These are phyloP conservation scores for Ivindomyrus marchei DNA, from an alignment of 2,113 vertebrate genomes.

Conservation along the genomic window DNA sequence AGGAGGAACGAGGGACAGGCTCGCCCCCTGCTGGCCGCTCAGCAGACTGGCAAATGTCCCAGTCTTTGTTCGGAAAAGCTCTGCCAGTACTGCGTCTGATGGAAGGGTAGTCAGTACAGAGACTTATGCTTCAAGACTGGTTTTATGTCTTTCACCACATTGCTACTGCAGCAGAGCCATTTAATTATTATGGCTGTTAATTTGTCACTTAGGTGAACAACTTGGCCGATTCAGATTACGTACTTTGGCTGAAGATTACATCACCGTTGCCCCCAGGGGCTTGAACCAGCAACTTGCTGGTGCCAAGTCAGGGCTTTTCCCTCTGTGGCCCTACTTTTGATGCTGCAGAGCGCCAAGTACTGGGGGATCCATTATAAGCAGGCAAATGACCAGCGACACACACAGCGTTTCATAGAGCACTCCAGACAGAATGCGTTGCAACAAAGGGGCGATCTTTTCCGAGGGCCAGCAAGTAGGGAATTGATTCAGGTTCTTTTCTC, in stretches of 20 bases:
- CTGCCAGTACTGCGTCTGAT: background rate
- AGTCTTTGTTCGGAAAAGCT: background rate
- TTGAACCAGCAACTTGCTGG: background rate
- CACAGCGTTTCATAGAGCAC: background rate
- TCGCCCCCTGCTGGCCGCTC: background rate
- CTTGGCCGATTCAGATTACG: background rate
- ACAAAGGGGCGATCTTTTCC: background rate
- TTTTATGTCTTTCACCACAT: background rate
- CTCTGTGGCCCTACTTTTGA: background rate
- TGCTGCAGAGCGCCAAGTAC: background rate
- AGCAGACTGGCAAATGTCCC: background rate
- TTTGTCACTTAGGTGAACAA: background rate
- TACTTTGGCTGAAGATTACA: background rate
- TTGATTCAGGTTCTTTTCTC: conserved; percentile 2
- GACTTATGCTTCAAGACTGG: background rate
- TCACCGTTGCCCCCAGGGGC: background rate
- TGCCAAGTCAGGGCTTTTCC: background rate
- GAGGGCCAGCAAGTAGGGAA: background rate
- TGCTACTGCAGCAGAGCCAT: background rate
- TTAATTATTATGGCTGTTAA: background rate
- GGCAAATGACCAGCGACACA: background rate
- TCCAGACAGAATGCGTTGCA: background rate
- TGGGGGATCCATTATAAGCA: background rate
- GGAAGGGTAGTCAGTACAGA: background rate
- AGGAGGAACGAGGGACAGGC: background rate